A percentile compares a stretch with the other conserved stretches of the same genome.
Evolutionary conservation across 2,888 invertebrate genomes (phyloP).

Genomic region (Melinaea menophilus): DNA sequence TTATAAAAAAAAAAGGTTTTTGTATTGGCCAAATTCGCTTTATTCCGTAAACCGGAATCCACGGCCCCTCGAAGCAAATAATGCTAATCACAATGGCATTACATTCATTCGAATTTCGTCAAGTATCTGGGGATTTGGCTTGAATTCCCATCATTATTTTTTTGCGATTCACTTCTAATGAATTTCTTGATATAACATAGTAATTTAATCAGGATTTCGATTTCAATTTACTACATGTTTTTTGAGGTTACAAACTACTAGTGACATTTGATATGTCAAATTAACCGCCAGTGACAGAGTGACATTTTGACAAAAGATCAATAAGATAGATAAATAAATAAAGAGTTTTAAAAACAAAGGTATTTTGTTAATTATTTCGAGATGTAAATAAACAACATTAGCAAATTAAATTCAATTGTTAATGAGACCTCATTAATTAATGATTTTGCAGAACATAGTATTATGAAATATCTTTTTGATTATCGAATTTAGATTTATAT

Average conservation of each 20-base stretch:
- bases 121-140: conserved; percentile 62
- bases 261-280: too few relatives aligned
- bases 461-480: too few relatives aligned
- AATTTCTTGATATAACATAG: conserved; percentile 60
- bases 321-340: too few relatives aligned
- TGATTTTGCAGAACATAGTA: too few relatives aligned
- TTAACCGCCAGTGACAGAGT: too few relatives aligned
- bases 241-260: too few relatives aligned
- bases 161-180: conserved; percentile 50
- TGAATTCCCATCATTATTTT: conserved; percentile 53
- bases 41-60: conserved; percentile 74
- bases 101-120: conserved; percentile 75
- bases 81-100: conserved; percentile 77
- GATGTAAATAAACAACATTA: too few relatives aligned
- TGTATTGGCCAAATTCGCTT: conserved; percentile 69
- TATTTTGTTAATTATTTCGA: too few relatives aligned
- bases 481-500: neutral
- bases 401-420: too few relatives aligned
- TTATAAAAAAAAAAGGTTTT: conserved; percentile 56
- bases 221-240: neutral
- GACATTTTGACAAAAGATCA: too few relatives aligned
- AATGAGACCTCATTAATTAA: too few relatives aligned
- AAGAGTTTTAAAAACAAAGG: too few relatives aligned
- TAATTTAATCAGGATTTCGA: conserved; percentile 52
- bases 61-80: conserved; percentile 67